Conservation (phyloP, 1,140 invertebrate genomes). For the Sycophaga agraensis region DNA sequence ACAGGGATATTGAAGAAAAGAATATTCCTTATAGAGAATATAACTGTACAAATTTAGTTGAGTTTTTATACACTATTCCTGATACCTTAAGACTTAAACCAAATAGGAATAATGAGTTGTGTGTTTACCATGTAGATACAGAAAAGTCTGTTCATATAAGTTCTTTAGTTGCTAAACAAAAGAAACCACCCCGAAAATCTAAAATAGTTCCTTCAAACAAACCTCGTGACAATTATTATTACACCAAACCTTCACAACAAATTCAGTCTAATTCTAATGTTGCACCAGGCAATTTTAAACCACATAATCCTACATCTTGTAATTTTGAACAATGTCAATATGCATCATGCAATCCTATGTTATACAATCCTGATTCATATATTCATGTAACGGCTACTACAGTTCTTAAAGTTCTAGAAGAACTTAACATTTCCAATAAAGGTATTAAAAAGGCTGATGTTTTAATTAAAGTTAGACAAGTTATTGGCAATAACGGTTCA, state of each 20-base stretch:
- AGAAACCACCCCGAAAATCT: neutral
- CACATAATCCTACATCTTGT: neutral
- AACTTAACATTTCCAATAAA: neutral
- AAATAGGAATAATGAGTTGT: neutral
- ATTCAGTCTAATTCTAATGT: neutral
- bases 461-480: neutral
- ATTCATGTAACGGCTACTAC: too few species aligned
- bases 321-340: neutral
- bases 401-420: neutral
- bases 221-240: too few species aligned
- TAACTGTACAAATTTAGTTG: constrained; percentile 18
- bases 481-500: neutral
- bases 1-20: constrained; percentile 24
- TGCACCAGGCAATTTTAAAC: neutral
- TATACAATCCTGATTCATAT: too few species aligned
- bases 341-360: too few species aligned
- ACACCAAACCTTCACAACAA: too few species aligned
- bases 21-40: constrained; percentile 38
- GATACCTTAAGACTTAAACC: constrained; percentile 22
- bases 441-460: constrained; percentile 2
- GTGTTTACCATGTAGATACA: constrained; percentile 31
- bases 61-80: constrained; percentile 33
- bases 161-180: constrained; percentile 37
- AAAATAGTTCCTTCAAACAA: too few species aligned
- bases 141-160: constrained; percentile 40